Conservation (phyloP, 2,888 invertebrate genomes). For the Alentia gelatinosa region DNA sequence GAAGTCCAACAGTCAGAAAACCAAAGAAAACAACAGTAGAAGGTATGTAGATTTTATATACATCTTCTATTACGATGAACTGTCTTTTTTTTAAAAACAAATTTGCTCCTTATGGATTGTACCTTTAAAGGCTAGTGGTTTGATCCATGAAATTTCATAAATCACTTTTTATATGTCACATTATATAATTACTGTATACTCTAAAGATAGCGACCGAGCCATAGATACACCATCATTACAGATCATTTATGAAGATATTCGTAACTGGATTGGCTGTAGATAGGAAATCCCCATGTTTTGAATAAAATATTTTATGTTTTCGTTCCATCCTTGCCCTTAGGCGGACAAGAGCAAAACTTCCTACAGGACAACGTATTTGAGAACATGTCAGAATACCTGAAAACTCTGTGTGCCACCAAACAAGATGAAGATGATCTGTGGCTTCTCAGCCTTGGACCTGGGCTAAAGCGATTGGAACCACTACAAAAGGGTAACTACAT, state of each 20-base stretch:
- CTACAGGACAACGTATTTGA: neutral
- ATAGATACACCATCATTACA: no score
- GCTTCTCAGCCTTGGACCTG: neutral
- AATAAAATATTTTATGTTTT: no score
- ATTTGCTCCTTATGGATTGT: no score
- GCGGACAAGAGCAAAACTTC: neutral
- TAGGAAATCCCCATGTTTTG: no score
- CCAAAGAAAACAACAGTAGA: neutral
- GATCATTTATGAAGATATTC: no score
- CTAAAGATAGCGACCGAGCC: no score
- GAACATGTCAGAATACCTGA: neutral
- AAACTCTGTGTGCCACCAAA: neutral
- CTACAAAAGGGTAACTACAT: neutral
- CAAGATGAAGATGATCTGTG: neutral
- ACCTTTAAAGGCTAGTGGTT: no score
- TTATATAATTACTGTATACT: no score
- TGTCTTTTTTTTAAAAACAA: neutral
- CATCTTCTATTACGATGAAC: neutral
- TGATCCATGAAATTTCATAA: no score
- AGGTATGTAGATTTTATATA: neutral
- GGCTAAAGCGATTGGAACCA: neutral
- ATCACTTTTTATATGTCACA: no score
- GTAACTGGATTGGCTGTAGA: no score
- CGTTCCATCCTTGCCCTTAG: no score
- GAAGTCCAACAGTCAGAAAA: neutral